These are phyloP conservation scores for Erpornis zantholeuca DNA, from an alignment of 2,113 vertebrate species.

Conservation along the genomic window DNA sequence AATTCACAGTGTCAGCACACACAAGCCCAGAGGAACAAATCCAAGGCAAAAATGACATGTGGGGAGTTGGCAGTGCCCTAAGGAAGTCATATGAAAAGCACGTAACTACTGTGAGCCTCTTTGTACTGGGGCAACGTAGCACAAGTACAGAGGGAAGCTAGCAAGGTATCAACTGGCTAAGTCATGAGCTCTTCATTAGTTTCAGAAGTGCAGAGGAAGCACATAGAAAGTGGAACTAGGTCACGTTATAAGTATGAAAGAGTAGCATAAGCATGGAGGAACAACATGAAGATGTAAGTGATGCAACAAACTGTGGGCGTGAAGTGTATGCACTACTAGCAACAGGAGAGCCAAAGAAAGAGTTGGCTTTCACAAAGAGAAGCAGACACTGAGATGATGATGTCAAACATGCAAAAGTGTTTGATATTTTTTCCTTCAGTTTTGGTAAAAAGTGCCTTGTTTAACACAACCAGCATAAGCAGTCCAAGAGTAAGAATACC, in stretches of 20 bases:
- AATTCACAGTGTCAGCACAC: neutral
- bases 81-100: neutral
- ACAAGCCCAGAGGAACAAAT: neutral
- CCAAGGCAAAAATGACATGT: neutral
- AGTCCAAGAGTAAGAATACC: neutral
- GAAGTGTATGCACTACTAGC: neutral
- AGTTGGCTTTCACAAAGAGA: neutral
- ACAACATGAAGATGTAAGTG: neutral
- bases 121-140: neutral
- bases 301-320: neutral
- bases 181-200: neutral
- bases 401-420: neutral
- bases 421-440: neutral
- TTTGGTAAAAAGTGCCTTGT: neutral
- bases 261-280: neutral
- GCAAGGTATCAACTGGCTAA: neutral
- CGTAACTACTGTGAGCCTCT: neutral
- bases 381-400: neutral
- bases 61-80: neutral
- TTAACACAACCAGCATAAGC: neutral
- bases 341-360: neutral
- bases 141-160: neutral
- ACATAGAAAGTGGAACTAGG: constrained; percentile 51
- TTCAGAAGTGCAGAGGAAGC: constrained; percentile 40
- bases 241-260: constrained; percentile 26